These are phyloP conservation scores for Setophaga petechia DNA, from an alignment of 2,113 vertebrate species.

Conservation along the genomic window DNA sequence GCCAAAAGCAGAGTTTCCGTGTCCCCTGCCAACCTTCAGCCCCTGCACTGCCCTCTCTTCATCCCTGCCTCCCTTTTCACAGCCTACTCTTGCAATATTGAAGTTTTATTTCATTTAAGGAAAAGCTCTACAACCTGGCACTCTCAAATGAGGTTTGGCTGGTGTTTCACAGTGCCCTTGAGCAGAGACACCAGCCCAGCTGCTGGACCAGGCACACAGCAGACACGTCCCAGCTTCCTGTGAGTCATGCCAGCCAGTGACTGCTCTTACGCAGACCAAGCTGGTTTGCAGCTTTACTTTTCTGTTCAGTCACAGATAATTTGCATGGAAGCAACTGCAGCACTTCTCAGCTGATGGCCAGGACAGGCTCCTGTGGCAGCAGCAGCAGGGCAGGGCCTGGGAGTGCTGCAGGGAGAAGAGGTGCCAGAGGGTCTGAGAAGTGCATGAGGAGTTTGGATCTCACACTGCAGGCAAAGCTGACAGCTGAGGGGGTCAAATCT, in stretches of 20 bases:
- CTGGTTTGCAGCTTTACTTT: not conserved
- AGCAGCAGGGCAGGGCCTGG: not conserved
- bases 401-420: not conserved
- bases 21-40: not conserved
- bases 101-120: not conserved
- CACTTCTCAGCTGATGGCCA: not conserved
- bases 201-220: not conserved
- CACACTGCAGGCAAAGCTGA: not conserved
- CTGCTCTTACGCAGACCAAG: not conserved
- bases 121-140: not conserved
- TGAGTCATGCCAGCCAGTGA: not conserved
- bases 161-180: not conserved
- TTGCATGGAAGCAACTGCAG: not conserved
- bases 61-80: not conserved
- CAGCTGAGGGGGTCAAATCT: not conserved
- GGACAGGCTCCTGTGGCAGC: not conserved
- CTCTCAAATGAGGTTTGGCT: not conserved
- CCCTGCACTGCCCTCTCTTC: not conserved
- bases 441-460: not conserved
- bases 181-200: not conserved
- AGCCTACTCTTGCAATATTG: not conserved
- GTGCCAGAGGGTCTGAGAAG: fast-evolving
- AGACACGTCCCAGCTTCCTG: not conserved
- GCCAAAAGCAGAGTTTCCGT: not conserved
- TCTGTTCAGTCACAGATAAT: not conserved